Conservation (phyloP, 2,797 vertebrate species). For the Chromis chromis region DNA sequence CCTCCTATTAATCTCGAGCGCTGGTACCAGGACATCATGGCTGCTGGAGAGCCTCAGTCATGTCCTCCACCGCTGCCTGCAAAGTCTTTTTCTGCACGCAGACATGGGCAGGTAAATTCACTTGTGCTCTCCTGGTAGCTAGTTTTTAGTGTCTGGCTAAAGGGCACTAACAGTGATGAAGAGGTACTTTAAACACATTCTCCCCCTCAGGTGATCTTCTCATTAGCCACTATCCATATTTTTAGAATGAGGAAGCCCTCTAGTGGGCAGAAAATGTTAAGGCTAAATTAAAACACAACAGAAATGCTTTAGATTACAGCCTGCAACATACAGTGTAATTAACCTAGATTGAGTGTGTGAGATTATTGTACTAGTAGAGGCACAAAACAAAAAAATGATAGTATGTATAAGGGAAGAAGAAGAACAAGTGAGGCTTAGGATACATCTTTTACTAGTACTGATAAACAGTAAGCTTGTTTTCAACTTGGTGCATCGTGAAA, state of each 20-base stretch:
- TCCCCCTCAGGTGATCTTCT: background rate
- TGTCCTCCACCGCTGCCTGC: slow-evolving; percentile 93
- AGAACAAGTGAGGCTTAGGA: too few species aligned
- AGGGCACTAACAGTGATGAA: background rate
- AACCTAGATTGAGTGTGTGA: too few species aligned
- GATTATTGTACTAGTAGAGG: too few species aligned
- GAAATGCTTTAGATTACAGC: too few species aligned
- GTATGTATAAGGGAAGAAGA: too few species aligned
- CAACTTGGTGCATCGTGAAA: too few species aligned
- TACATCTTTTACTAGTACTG: too few species aligned
- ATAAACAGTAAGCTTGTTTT: too few species aligned
- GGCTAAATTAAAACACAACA: slow-evolving; percentile 1
- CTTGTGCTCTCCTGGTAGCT: background rate
- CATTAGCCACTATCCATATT: background rate
- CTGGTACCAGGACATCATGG: slow-evolving; percentile 95
- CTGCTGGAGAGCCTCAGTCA: slow-evolving; percentile 87
- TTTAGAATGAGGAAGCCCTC: slow-evolving; percentile 26
- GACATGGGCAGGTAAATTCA: slow-evolving; percentile 90
- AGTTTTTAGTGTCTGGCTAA: slow-evolving; percentile 2
- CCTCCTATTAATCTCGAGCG: slow-evolving; percentile 91
- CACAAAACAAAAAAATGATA: too few species aligned
- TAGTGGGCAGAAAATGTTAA: slow-evolving; percentile 38
- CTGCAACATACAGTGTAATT: too few species aligned
- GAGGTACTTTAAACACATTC: background rate
- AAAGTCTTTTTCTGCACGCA: slow-evolving; percentile 90